Percentiles rank a stretch among this genome's conserved stretches.
Conservation (phyloP, 2,797 vertebrate genomes). For the Molossus alvarezi region DNA sequence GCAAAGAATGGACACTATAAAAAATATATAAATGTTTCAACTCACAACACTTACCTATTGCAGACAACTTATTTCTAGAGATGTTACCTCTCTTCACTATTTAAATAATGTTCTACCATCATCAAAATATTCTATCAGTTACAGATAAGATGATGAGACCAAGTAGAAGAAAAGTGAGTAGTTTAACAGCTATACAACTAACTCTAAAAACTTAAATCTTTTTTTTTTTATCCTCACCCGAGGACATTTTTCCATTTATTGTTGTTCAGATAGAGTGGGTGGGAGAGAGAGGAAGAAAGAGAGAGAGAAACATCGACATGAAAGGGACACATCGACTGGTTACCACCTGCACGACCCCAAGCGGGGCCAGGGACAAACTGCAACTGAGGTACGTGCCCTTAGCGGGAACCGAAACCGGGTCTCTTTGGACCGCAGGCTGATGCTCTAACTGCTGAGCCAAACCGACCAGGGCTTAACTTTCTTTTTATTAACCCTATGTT, state of each 20-base stretch:
- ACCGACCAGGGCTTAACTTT: not conserved
- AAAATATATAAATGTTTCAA: not conserved
- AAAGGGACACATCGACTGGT: too few species aligned
- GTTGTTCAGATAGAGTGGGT: too few species aligned
- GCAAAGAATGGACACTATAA: not conserved
- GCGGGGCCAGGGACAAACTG: too few species aligned
- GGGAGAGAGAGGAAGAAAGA: too few species aligned
- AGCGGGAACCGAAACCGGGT: too few species aligned
- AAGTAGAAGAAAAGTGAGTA: constrained; percentile 32
- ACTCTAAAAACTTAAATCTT: constrained; percentile 44
- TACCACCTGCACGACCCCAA: too few species aligned
- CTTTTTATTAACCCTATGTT: constrained; percentile 36
- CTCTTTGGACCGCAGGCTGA: too few species aligned
- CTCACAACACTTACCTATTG: not conserved
- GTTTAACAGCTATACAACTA: constrained; percentile 33
- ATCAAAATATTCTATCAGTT: constrained; percentile 12
- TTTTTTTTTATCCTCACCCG: not conserved
- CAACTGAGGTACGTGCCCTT: too few species aligned
- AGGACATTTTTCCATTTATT: too few species aligned
- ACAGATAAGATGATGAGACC: not conserved
- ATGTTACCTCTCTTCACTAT: not conserved
- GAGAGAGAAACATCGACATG: too few species aligned
- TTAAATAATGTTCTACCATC: constrained; percentile 13
- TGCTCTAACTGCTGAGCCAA: too few species aligned
- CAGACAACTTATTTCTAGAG: constrained; percentile 40